phyloP scores from a whole-genome alignment of 2,888 invertebrate genomes.

The Drosophila greeni region DNA sequence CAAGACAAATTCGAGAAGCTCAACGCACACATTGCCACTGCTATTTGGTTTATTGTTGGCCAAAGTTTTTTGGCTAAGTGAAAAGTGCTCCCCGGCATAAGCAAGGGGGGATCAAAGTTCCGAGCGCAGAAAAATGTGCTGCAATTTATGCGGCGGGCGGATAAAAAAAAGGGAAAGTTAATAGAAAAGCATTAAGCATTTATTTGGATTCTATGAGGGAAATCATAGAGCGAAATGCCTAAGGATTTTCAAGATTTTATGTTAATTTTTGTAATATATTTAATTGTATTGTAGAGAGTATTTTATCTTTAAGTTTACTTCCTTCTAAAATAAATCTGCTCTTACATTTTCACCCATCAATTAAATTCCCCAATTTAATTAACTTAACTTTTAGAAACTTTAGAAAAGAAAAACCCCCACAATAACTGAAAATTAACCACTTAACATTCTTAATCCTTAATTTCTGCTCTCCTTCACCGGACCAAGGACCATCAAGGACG shows the following conservation, averaged over 20 bases:
- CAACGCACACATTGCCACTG: slow-evolving; percentile 10
- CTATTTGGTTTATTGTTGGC: slow-evolving; percentile 37
- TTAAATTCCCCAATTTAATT: background rate
- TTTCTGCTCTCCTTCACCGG: background rate
- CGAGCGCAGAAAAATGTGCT: slow-evolving; percentile 5
- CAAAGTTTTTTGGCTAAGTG: slow-evolving; percentile 37
- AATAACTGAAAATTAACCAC: slow-evolving; percentile 15
- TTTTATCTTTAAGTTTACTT: background rate
- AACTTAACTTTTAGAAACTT: background rate
- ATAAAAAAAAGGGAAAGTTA: slow-evolving; percentile 9
- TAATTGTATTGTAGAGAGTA: background rate
- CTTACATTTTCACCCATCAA: background rate
- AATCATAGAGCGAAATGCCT: background rate
- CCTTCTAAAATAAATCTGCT: background rate
- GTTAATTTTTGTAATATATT: no score
- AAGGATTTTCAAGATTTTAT: no score
- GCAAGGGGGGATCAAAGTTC: slow-evolving; percentile 20
- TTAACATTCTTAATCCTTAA: slow-evolving; percentile 13
- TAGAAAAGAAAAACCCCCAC: background rate
- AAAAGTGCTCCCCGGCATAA: slow-evolving; percentile 27
- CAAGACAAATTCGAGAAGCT: slow-evolving; percentile 34
- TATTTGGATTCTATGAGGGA: background rate
- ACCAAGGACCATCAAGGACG: background rate
- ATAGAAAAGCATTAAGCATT: background rate
- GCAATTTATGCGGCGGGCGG: slow-evolving; percentile 17